phyloP scores from a whole-genome alignment of 2,888 invertebrate genomes.

The Oithona nana region DNA sequence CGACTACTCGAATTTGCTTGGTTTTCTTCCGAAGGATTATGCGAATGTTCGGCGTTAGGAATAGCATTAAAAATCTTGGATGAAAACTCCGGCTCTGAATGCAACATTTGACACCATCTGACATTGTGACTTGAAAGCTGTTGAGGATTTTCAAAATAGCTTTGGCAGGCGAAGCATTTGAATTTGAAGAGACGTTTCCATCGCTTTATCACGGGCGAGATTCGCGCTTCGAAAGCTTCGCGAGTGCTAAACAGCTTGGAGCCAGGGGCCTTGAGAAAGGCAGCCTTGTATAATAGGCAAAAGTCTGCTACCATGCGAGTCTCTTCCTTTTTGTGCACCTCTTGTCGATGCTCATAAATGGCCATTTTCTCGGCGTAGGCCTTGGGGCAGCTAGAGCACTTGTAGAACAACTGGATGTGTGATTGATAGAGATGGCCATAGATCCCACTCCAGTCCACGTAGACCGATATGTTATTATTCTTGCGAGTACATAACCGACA shows the following conservation, averaged over 20 bases:
- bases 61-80: not conserved
- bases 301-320: not conserved
- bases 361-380: not conserved
- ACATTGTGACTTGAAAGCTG: not conserved
- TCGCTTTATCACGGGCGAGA: not conserved
- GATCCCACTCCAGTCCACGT: not conserved
- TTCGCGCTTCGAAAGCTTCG: not conserved
- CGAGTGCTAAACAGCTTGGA: not conserved
- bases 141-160: not conserved
- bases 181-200: not conserved
- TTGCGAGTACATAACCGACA: not conserved
- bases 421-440: not conserved
- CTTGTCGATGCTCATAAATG: not conserved
- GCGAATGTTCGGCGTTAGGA: no score
- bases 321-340: not conserved
- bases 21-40: not conserved
- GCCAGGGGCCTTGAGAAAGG: not conserved
- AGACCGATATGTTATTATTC: not conserved
- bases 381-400: constrained; percentile 5
- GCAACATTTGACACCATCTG: constrained; percentile 1
- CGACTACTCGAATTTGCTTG: not conserved
- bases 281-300: not conserved
- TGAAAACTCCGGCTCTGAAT: not conserved
- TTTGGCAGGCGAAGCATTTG: not conserved
- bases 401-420: constrained; percentile 1